These are phyloP conservation scores for Lepidocyrtoides sp. DNA, from an alignment of 2,888 invertebrate genomes.

Conservation along the genomic window DNA sequence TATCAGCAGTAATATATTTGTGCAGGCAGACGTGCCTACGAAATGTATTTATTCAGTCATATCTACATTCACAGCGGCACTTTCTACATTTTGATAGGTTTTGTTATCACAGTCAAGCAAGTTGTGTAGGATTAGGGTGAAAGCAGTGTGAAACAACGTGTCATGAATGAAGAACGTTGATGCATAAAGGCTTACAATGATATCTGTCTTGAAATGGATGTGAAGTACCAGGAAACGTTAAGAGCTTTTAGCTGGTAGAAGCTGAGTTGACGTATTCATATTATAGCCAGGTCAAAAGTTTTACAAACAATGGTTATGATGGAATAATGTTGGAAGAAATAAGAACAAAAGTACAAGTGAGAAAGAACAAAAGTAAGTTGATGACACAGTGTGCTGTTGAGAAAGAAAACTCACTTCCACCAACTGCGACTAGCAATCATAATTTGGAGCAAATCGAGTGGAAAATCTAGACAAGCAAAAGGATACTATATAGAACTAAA, in stretches of 20 bases:
- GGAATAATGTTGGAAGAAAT: not conserved
- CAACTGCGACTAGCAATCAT: not conserved
- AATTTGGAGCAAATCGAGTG: conserved; percentile 39
- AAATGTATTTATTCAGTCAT: not conserved
- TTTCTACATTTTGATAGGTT: not conserved
- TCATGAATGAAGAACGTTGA: not conserved
- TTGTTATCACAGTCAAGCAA: conserved; percentile 5
- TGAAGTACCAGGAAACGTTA: not conserved
- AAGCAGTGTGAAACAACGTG: not conserved
- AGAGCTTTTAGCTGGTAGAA: not conserved
- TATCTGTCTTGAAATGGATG: not conserved
- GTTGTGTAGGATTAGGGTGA: not conserved
- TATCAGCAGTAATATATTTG: too few relatives aligned
- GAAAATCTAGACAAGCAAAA: not conserved
- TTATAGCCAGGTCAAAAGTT: conserved; percentile 56
- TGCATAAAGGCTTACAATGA: not conserved
- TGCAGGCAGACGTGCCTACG: too few relatives aligned
- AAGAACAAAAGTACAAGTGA: conserved; percentile 34
- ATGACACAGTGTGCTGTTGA: conserved; percentile 31
- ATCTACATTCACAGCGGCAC: too few relatives aligned
- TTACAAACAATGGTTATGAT: conserved; percentile 38
- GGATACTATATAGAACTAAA: not conserved
- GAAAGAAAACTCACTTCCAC: conserved; percentile 4
- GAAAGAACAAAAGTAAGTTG: not conserved
- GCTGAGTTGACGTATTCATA: not conserved